A percentile compares a stretch with the other conserved stretches of the same genome.
These are phyloP conservation scores for Allophyes oxyacanthae DNA, from an alignment of 2,888 invertebrate genomes.

Conservation along the genomic window DNA sequence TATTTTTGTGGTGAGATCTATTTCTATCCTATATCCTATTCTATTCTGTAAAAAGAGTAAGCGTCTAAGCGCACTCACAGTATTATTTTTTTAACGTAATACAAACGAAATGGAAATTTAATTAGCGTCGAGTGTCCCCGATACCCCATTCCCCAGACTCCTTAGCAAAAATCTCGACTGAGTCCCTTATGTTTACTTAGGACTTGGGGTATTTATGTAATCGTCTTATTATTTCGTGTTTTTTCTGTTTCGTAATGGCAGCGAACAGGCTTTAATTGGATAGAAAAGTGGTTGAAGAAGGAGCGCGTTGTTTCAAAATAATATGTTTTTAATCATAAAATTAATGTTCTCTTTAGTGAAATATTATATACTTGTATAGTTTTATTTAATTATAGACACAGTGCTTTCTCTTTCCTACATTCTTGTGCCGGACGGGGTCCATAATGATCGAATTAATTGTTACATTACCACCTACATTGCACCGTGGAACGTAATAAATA, in stretches of 20 bases:
- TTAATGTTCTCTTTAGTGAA: too few relatives aligned
- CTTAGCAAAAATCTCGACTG: slow-evolving; percentile 51
- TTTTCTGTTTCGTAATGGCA: slow-evolving; percentile 25
- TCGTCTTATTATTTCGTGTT: slow-evolving; percentile 50
- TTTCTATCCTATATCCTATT: too few relatives aligned
- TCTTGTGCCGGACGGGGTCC: too few relatives aligned
- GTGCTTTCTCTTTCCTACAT: too few relatives aligned
- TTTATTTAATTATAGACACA: too few relatives aligned
- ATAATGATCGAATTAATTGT: too few relatives aligned
- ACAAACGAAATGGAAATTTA: slow-evolving; percentile 59
- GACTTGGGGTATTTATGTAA: slow-evolving; percentile 51
- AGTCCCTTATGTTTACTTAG: slow-evolving; percentile 59
- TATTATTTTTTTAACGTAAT: slow-evolving; percentile 49
- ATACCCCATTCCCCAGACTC: slow-evolving; percentile 20
- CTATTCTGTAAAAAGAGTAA: too few relatives aligned
- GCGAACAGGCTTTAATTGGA: slow-evolving; percentile 33
- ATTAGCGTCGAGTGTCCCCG: slow-evolving; percentile 58
- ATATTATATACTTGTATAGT: too few relatives aligned
- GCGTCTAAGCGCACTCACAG: neutral
- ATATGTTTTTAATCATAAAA: too few relatives aligned
- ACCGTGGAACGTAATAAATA: too few relatives aligned
- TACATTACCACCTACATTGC: too few relatives aligned
- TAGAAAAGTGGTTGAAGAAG: slow-evolving; percentile 9
- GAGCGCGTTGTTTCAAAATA: neutral
- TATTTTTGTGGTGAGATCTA: too few relatives aligned